Evolutionary conservation across 2,888 invertebrate species (phyloP), one percentile per base, ranked within the genome.

Genomic region (Apodemia duryi): DNA sequence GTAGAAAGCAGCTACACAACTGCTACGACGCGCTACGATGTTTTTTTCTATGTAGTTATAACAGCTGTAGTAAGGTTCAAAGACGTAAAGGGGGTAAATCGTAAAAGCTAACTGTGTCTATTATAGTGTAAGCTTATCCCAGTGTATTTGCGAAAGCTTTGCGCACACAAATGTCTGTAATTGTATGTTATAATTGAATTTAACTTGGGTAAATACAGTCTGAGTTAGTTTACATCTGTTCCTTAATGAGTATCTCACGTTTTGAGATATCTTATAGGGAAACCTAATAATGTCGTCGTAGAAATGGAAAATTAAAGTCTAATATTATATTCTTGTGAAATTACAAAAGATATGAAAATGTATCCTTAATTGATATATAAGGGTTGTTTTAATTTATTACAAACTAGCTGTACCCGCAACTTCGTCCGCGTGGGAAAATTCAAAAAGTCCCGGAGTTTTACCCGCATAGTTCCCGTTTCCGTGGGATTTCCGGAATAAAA

Each of bases 151-250:
- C 49, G n/a, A 51, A 46, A 51, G 49, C 21, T 21, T 51, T 51
- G 49, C 49, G 49, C 49, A 57, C 54, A 57, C 32, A 29, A 57
- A 57, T 57, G 54, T 57, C 54, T 11, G 54, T 57, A 57, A 57
- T 32, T 57, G 32, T 29, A 57, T 57, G 54, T 57, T 57, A 57
- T 57, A 57, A 57, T 57, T 57, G 54, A 57, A 57, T 57, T 28
- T 57, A 29, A 57, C 54, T 57, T 32, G 54, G 29, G 54, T 57
- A 57, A 57, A 57, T 32, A 57, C 10, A 57, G 32, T 32, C 54
- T 57, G 54, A 57, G 32, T 57, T 57, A 57, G 32, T 32, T 57
- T 29, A 57, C 54, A 57, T 57, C 28, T 57, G 54, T 54, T 57
- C 29, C 29, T 57, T 57, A 57, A 32, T 57, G 54, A 57, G 54